Evolutionary conservation across 2,797 vertebrate genomes (phyloP).

Genomic region (Coregonus ussuriensis): DNA sequence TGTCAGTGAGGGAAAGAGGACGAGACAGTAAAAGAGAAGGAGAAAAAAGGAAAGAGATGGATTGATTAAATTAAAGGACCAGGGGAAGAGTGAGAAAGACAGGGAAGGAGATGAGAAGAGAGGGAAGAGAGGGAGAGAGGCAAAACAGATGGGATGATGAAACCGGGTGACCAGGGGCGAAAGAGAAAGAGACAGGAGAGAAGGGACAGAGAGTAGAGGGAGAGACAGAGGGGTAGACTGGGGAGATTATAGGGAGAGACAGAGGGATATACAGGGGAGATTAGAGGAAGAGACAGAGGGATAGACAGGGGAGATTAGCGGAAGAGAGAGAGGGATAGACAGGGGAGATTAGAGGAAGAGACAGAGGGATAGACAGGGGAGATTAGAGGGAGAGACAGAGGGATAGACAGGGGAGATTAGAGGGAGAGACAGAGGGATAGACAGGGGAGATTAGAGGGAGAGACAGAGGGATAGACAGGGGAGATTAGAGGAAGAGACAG

Average conservation of each 20-base stretch:
- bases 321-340: no score
- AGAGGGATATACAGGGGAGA: not conserved
- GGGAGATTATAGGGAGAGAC: not conserved
- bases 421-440: not conserved
- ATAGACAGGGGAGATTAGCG: not conserved
- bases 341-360: no score
- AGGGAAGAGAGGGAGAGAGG: not conserved
- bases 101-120: not conserved
- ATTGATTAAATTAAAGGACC: conserved; percentile 2
- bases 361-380: no score
- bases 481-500: conserved; percentile 17
- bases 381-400: not conserved
- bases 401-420: not conserved
- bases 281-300: not conserved
- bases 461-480: not conserved
- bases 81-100: not conserved
- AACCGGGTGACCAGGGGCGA: not conserved
- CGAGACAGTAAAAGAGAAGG: conserved; percentile 27
- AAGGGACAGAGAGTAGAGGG: not conserved
- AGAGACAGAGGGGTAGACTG: no score
- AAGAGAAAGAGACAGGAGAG: not conserved
- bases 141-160: not conserved
- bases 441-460: not conserved
- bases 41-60: not conserved
- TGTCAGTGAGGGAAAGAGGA: conserved; percentile 3